phyloP scores from a whole-genome alignment of 1,140 invertebrate species.

The Proales similis region DNA sequence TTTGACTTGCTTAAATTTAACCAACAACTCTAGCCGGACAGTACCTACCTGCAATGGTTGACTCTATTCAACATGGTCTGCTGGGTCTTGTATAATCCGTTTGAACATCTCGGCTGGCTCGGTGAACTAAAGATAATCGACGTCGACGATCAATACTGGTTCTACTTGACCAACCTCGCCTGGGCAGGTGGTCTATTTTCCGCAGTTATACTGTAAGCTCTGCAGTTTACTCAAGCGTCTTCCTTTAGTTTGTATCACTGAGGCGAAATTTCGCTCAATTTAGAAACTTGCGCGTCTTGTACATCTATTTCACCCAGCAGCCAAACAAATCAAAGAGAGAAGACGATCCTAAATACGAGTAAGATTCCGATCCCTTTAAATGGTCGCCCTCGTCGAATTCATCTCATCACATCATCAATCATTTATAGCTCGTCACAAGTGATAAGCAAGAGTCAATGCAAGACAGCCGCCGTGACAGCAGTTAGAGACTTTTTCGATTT shows the following conservation, averaged over 20 bases:
- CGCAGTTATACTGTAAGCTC: constrained; percentile 6
- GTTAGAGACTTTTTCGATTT: constrained; percentile 36
- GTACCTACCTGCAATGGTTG: constrained; percentile 29
- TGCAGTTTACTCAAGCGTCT: neutral
- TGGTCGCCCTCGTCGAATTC: no score
- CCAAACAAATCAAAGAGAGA: constrained; percentile 22
- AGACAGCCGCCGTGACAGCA: constrained; percentile 8
- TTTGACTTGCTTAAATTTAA: no score
- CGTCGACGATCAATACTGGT: constrained; percentile 24
- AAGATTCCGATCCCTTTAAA: no score
- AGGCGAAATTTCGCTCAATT: neutral
- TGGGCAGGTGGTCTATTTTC: constrained; percentile 28
- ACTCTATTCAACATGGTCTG: constrained; percentile 25
- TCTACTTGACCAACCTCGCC: constrained; percentile 22
- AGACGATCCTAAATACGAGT: constrained; percentile 35
- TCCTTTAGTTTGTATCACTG: neutral
- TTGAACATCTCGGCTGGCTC: constrained; percentile 30
- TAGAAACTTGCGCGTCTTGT: constrained; percentile 15
- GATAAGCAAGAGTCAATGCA: constrained; percentile 27
- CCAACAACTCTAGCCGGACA: no score
- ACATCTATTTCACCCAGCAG: constrained; percentile 12
- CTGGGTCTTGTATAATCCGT: constrained; percentile 34
- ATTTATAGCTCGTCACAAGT: constrained; percentile 11
- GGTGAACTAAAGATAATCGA: constrained; percentile 26
- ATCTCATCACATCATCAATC: no score